A percentile compares a stretch with the other conserved stretches of the same genome.
phyloP scores from a whole-genome alignment of 2,888 invertebrate genomes.

The Brachypterus glaber region DNA sequence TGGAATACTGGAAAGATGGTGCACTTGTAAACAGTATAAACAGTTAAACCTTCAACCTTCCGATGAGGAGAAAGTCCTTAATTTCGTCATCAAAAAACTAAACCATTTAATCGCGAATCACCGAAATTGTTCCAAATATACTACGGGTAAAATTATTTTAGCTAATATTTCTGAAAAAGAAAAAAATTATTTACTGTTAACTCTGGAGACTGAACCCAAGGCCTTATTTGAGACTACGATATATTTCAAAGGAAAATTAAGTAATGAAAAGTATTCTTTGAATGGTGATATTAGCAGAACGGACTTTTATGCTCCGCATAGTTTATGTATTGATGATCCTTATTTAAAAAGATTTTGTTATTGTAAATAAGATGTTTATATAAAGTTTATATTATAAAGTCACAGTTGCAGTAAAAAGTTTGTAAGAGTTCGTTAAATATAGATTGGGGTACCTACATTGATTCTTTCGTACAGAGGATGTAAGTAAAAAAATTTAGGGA shows the following conservation, averaged over 20 bases:
- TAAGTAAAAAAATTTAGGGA: too few species aligned
- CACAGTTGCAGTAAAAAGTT: too few species aligned
- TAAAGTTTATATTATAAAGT: too few species aligned
- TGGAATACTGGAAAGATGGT: too few species aligned
- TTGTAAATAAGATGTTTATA: too few species aligned
- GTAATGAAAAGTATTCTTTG: constrained; percentile 36
- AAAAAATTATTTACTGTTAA: constrained; percentile 52
- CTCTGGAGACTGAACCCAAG: constrained; percentile 58
- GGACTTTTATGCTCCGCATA: constrained; percentile 45
- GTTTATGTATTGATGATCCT: constrained; percentile 44
- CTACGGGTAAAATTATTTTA: constrained; percentile 27
- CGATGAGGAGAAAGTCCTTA: too few species aligned
- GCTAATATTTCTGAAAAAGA: constrained; percentile 28
- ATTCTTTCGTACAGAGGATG: too few species aligned
- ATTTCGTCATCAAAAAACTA: too few species aligned
- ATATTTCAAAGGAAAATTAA: constrained; percentile 32
- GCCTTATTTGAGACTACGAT: constrained; percentile 64
- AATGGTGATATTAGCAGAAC: constrained; percentile 54
- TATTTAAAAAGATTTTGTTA: constrained; percentile 51
- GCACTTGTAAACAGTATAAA: too few species aligned
- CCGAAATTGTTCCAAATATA: constrained; percentile 37
- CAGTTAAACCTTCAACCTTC: too few species aligned
- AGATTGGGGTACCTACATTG: too few species aligned
- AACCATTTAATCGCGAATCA: constrained; percentile 14
- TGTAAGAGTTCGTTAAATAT: too few species aligned